phyloP scores from a whole-genome alignment of 1,140 invertebrate species.

The Tribolium castaneum region DNA sequence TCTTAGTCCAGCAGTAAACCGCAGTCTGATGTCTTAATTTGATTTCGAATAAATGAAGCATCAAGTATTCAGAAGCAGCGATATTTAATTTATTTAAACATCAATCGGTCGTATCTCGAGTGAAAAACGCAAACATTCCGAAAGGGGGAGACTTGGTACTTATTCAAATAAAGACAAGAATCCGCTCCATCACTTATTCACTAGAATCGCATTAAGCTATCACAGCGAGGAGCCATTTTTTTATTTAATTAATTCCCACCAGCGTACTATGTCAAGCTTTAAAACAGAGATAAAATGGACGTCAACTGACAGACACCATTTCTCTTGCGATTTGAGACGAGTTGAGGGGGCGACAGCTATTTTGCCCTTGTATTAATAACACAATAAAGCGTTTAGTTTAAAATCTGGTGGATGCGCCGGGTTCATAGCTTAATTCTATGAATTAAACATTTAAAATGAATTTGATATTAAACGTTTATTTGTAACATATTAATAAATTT shows the following conservation, averaged over 20 bases:
- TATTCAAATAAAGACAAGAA: slow-evolving; percentile 54
- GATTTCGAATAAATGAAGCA: slow-evolving; percentile 27
- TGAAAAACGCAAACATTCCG: slow-evolving; percentile 27
- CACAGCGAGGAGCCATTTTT: slow-evolving; percentile 57
- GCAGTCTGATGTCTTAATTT: not conserved
- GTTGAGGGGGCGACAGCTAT: not conserved
- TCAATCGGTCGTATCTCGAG: slow-evolving; percentile 12
- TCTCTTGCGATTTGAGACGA: slow-evolving; percentile 57
- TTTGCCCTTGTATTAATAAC: no score
- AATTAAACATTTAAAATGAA: no score
- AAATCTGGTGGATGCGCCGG: no score
- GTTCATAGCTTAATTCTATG: no score
- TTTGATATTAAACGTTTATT: no score
- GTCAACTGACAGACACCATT: slow-evolving; percentile 59
- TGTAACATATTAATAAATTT: no score
- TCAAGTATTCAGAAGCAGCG: slow-evolving; percentile 24
- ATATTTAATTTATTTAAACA: slow-evolving; percentile 43
- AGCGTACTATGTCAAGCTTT: slow-evolving; percentile 61
- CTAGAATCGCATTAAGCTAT: slow-evolving; percentile 59
- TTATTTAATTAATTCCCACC: slow-evolving; percentile 61
- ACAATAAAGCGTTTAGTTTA: no score
- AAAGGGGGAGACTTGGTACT: slow-evolving; percentile 18
- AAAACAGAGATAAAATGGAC: slow-evolving; percentile 60
- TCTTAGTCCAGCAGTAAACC: not conserved
- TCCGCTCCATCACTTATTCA: slow-evolving; percentile 56